Evolutionary conservation across 2,888 invertebrate species (phyloP).

Genomic region (Eupithecia centaureata): DNA sequence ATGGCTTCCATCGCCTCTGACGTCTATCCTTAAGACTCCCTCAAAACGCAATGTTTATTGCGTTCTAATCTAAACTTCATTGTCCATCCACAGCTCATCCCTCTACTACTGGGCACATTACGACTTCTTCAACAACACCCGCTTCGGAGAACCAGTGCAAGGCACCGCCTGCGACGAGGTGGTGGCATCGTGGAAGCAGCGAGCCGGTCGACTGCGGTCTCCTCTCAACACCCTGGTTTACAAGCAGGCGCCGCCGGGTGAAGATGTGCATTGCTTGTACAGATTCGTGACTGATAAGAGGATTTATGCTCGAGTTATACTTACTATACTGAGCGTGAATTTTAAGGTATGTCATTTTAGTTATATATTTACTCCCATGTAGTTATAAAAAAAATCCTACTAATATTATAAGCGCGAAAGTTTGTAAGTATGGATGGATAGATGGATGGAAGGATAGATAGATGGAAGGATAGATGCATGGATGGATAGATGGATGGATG

Average conservation of each 20-base stretch:
- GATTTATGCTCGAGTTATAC: conserved; percentile 91
- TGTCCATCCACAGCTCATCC: conserved; percentile 85
- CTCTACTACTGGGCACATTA: conserved; percentile 97
- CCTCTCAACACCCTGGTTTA: conserved; percentile 95
- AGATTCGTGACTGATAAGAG: conserved; percentile 93
- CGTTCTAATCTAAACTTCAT: neutral
- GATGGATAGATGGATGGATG: too few species aligned
- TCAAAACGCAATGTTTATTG: too few species aligned
- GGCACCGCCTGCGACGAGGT: conserved; percentile 94
- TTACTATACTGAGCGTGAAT: conserved; percentile 90
- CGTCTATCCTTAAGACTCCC: too few species aligned
- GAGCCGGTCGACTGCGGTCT: conserved; percentile 90
- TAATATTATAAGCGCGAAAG: too few species aligned
- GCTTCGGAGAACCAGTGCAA: conserved; percentile 91
- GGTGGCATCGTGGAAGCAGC: conserved; percentile 92
- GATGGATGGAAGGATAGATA: too few species aligned
- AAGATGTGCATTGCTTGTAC: conserved; percentile 92
- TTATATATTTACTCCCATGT: neutral
- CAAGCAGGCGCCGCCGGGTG: conserved; percentile 88
- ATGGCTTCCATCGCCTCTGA: too few species aligned
- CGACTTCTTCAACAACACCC: conserved; percentile 96
- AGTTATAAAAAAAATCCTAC: too few species aligned
- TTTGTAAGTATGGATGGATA: too few species aligned
- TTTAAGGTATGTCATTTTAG: conserved; percentile 86
- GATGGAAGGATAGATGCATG: too few species aligned